Evolutionary conservation across 2,797 vertebrate species (phyloP), one percentile per base, ranked within the genome.

Genomic region (Chloroceryle amazona): DNA sequence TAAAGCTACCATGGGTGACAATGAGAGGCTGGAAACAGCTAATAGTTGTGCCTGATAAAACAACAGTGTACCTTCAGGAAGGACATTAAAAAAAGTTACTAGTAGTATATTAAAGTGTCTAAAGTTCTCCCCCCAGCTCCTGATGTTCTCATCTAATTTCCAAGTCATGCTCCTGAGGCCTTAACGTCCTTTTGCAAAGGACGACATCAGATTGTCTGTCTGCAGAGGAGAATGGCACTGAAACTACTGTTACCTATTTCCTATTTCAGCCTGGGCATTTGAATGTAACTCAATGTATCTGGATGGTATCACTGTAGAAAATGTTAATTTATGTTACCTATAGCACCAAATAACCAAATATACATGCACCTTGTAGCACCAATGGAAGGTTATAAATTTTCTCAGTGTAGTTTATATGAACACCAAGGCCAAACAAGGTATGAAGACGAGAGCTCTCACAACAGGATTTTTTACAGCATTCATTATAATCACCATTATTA

Each of bases 141-240:
- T 89, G 81, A 72, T 81, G 81, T 35, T 85, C 85, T 95, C 80
- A 87, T 96, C 54, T 91, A 49, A 94, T 94, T 95, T 94, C 85
- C 71, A 60, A 91, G 87, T 89, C 92, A 74, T 37, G 86, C 60
- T 92, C 83, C 93, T 62, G 81, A 90, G 91, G 82, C 54, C 81
- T 82, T 63, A 75, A 37, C 35, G 55, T n/a, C 63, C 61, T 93
- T 90, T 49, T 72, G 72, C 33, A 94, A 92, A 89, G 73, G 89
- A n/a, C 72, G 90, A 0, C 35, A 52, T 84, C 67, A 89, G 51
- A 71, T 49, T 54, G 81, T 63, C 70, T 78, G 60, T 68, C 87
- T 89, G 67, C 57, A 88, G 84, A 91, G 58, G 33, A 91, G 78
- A 80, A 88, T 89, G 52, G 58, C n/a, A 28, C 22, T 79, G 33